Evolutionary conservation across 2,797 vertebrate species (phyloP).

Genomic region (Paratrypauchen microcephalus): DNA sequence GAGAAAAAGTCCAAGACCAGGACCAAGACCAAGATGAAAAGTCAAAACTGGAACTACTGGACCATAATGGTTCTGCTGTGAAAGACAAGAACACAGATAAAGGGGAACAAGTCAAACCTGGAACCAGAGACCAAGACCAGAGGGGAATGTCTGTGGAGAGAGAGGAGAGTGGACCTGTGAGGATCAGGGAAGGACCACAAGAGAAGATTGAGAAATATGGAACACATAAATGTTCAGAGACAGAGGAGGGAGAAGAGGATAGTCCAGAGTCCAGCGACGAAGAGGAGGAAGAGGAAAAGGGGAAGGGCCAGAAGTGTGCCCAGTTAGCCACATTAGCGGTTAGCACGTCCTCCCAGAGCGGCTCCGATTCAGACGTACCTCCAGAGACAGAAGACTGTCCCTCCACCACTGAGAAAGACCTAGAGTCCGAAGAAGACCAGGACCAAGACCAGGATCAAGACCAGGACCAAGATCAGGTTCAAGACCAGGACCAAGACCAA

Average conservation of each 20-base stretch:
- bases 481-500: constrained; percentile 23
- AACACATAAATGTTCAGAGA: background rate
- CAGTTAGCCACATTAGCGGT: background rate
- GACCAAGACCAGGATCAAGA: background rate
- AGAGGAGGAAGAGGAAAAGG: constrained; percentile 64
- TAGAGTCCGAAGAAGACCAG: constrained; percentile 94
- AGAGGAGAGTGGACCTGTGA: background rate
- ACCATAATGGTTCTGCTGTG: background rate
- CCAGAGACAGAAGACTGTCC: constrained; percentile 98
- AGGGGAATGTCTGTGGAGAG: background rate
- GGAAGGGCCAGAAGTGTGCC: constrained; percentile 22
- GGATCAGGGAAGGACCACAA: background rate
- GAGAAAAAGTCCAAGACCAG: background rate
- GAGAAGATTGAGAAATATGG: too few species aligned
- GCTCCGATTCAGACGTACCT: constrained; percentile 94
- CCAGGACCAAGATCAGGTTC: background rate
- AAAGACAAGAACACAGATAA: background rate
- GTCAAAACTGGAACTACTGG: background rate
- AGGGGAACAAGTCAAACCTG: background rate
- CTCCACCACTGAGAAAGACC: constrained; percentile 94
- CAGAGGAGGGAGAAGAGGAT: background rate
- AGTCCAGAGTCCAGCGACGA: constrained; percentile 45
- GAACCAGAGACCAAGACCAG: background rate
- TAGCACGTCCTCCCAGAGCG: background rate
- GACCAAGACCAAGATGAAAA: too few species aligned